Evolutionary conservation across 2,888 invertebrate genomes (phyloP), one percentile per base, ranked within the genome.

Genomic region (Smittia sp.): DNA sequence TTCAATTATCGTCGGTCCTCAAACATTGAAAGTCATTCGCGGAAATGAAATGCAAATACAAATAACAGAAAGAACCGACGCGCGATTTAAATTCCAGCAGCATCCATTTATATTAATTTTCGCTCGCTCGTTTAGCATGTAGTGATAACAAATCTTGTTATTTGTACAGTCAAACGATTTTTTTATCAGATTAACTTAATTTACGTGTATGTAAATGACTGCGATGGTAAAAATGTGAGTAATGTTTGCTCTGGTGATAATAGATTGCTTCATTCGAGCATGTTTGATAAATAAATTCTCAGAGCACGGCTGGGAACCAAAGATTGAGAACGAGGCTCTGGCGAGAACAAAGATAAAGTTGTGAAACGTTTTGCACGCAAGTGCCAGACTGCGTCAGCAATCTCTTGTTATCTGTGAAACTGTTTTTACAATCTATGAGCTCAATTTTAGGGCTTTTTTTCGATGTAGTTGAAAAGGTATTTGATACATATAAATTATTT

Each of bases 161-260:
- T 46, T 46, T 58, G 58, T 18, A 13, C 20, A 58, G 20, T 58
- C 18, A 22, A 22, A 18, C 11, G 58, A 58, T 58, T 58, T 58
- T 58, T 58, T 58, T 58, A 58, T 58, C 58, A 20, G 58, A 58
- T 58, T 58, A 58, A 58, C 7, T 58, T 58, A 58, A 20, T 22
- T 18, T 58, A 58, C 22, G 22, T 58, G 20, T 22, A 22, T 58
- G 58, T 13, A 58, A 58, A 58, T 22, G 20, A 6, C 18, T 20
- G 18, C 18, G 58, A 6, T 13, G 18, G 46, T 2, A 46, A 46
- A 46, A 58, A 58, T 6, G 22, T 58, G 58, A 22, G 22, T 22
- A 58, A 22, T 58, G 58, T 58, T 58, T 58, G 13, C 18, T 18
- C 4, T 58, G 58, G 20, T 58, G 58, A 58, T 46, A 46, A 46